phyloP scores from a whole-genome alignment of 2,888 invertebrate species.

The Clitarchus hookeri region DNA sequence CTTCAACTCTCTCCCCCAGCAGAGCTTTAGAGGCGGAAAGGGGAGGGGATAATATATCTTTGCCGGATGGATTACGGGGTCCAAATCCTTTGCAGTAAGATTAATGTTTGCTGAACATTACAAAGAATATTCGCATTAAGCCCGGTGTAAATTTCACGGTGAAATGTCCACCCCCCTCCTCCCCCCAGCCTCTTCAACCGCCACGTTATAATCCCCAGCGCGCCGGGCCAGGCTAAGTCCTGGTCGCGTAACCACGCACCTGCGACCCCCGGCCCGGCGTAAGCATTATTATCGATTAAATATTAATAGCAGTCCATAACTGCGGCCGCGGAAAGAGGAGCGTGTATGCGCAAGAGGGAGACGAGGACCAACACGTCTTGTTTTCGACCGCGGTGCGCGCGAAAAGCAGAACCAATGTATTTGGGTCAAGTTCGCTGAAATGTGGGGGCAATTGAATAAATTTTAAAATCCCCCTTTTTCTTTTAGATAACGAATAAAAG shows the following conservation, averaged over 20 bases:
- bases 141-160: slow-evolving; percentile 21
- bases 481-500: background rate
- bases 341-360: background rate
- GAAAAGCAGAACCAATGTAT: background rate
- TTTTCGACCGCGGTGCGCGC: background rate
- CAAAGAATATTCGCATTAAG: slow-evolving; percentile 29
- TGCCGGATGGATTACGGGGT: slow-evolving; percentile 31
- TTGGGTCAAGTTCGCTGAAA: background rate
- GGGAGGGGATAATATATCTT: slow-evolving; percentile 8
- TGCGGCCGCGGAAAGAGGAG: background rate
- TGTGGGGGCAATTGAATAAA: background rate
- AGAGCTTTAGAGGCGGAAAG: background rate
- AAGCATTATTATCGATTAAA: slow-evolving; percentile 40
- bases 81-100: slow-evolving; percentile 31
- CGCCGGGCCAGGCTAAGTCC: slow-evolving; percentile 31
- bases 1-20: background rate
- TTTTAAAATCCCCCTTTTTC: background rate
- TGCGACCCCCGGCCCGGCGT: slow-evolving; percentile 29
- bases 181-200: too few species aligned
- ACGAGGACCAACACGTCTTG: background rate
- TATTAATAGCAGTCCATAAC: slow-evolving; percentile 41
- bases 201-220: slow-evolving; percentile 28
- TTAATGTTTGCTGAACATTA: slow-evolving; percentile 38
- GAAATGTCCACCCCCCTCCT: background rate
- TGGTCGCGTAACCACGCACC: slow-evolving; percentile 27